A percentile compares a stretch with the other conserved stretches of the same genome.
These are phyloP conservation scores for Ferdinandea cuprea DNA, from an alignment of 2,888 invertebrate genomes.

Conservation along the genomic window DNA sequence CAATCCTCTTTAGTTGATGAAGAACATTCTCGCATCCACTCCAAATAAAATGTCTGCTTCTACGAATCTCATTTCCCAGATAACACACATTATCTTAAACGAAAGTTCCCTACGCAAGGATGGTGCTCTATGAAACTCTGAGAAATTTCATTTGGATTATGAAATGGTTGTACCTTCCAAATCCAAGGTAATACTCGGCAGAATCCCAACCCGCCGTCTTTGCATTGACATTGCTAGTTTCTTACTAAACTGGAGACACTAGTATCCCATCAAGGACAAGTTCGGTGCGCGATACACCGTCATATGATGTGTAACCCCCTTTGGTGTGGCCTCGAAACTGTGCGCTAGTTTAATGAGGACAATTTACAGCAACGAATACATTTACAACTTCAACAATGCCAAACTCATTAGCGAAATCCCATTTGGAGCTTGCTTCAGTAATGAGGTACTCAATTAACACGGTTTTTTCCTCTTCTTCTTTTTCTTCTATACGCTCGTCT, in stretches of 20 bases:
- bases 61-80: conserved; percentile 10
- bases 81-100: background rate
- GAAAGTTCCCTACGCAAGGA: conserved; percentile 3
- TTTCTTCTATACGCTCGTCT: too few relatives aligned
- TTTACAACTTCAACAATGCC: conserved; percentile 71
- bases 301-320: background rate
- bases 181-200: conserved; percentile 1
- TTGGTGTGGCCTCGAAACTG: background rate
- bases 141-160: conserved; percentile 14
- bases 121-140: background rate
- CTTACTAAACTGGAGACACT: background rate
- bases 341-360: conserved; percentile 53
- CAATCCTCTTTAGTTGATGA: too few relatives aligned
- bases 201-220: conserved; percentile 1
- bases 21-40: too few relatives aligned
- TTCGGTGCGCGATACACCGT: conserved; percentile 11
- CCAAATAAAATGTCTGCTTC: too few relatives aligned
- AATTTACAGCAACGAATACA: conserved; percentile 65
- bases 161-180: conserved; percentile 11
- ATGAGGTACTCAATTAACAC: conserved; percentile 73
- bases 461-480: conserved; percentile 21
- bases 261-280: conserved; percentile 57
- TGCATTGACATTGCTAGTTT: conserved; percentile 37
- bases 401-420: conserved; percentile 72
- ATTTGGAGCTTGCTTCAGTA: conserved; percentile 63